Conservation (phyloP, 2,797 vertebrate genomes). For the Borostomias antarcticus region DNA sequence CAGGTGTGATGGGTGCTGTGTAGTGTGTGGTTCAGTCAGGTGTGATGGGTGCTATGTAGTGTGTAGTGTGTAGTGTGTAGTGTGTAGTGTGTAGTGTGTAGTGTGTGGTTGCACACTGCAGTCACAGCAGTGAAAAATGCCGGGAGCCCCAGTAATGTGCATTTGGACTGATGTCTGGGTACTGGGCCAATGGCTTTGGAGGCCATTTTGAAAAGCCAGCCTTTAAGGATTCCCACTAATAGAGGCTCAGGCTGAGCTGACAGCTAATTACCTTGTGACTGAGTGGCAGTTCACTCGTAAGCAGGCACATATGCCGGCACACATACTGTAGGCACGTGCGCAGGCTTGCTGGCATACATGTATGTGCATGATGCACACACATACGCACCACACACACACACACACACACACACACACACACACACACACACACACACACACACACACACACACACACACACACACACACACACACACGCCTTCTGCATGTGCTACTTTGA, state of each 20-base stretch:
- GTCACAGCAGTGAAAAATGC: not conserved
- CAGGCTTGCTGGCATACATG: not conserved
- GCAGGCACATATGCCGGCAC: not conserved
- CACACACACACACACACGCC: not conserved
- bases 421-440: not conserved
- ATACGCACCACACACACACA: not conserved
- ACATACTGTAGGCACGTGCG: too few relatives aligned
- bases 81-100: too few relatives aligned
- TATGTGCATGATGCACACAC: not conserved
- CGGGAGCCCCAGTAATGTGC: not conserved
- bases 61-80: too few relatives aligned
- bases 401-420: not conserved
- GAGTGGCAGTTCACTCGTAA: not conserved
- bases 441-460: not conserved
- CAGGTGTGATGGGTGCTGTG: not conserved
- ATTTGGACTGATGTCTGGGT: not conserved
- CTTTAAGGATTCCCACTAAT: too few relatives aligned
- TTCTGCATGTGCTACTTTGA: not conserved
- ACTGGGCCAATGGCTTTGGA: not conserved
- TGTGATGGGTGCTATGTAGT: too few relatives aligned
- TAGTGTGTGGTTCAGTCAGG: not conserved
- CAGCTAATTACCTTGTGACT: not conserved
- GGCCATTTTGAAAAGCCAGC: slow-evolving; percentile 1
- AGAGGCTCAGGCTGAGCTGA: not conserved
- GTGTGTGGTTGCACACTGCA: too few relatives aligned